Percentiles rank a stretch among this genome's conserved stretches.
These are phyloP conservation scores for Drosophila aff. DNA, from an alignment of 1,140 invertebrate species.

Conservation along the genomic window DNA sequence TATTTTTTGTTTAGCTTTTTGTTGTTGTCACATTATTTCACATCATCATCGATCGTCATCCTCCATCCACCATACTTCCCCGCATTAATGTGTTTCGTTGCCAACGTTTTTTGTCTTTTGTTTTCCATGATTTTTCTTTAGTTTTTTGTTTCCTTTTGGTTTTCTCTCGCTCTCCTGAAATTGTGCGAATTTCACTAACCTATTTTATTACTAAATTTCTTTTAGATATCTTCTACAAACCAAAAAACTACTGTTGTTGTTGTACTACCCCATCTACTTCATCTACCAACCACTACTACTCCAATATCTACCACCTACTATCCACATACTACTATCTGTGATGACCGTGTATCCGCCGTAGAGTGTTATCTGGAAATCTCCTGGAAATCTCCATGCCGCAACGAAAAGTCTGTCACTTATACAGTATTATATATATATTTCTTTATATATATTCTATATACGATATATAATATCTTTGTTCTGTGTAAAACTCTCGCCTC, in stretches of 20 bases:
- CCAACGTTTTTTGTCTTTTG: conserved; percentile 22
- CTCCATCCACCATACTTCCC: not conserved
- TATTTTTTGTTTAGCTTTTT: conserved; percentile 21
- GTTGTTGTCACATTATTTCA: conserved; percentile 9
- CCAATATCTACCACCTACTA: conserved; percentile 69
- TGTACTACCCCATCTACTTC: conserved; percentile 65
- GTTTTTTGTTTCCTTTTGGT: conserved; percentile 38
- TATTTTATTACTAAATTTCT: conserved; percentile 85
- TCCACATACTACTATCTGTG: conserved; percentile 64
- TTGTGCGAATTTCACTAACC: conserved; percentile 80
- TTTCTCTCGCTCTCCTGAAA: conserved; percentile 24
- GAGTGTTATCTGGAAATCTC: conserved; percentile 1
- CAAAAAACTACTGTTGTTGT: conserved; percentile 43
- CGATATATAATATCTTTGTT: conserved; percentile 54
- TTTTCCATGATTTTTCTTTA: conserved; percentile 8
- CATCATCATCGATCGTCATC: conserved; percentile 9
- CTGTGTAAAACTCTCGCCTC: conserved; percentile 54
- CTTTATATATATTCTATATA: conserved; percentile 30
- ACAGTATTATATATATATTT: conserved; percentile 46
- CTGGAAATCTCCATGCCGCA: conserved; percentile 31
- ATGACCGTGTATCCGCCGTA: conserved; percentile 3
- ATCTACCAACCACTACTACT: conserved; percentile 60
- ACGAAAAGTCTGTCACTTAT: conserved; percentile 47
- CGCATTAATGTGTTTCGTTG: conserved; percentile 26
- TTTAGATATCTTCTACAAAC: conserved; percentile 74